Evolutionary conservation across 2,888 invertebrate species (phyloP).

Genomic region (Caenorhabditis sp.): DNA sequence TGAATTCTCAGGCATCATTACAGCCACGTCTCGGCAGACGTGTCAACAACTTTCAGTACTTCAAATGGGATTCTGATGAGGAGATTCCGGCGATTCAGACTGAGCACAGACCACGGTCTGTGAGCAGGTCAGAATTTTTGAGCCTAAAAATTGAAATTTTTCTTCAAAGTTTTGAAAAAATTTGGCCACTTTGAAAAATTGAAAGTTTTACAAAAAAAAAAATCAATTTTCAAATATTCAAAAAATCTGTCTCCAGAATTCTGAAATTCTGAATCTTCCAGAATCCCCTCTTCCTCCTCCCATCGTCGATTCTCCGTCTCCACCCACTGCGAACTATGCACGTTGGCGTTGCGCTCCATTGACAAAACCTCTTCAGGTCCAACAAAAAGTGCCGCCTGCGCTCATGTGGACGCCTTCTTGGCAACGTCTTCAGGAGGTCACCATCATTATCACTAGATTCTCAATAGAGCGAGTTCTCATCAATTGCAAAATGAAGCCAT

Average conservation of each 20-base stretch:
- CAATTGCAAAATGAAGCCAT: neutral
- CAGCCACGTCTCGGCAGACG: slow-evolving; percentile 35
- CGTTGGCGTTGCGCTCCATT: slow-evolving; percentile 39
- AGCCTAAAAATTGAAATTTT: neutral
- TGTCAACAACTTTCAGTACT: slow-evolving; percentile 53
- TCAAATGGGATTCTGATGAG: slow-evolving; percentile 54
- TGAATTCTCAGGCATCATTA: neutral
- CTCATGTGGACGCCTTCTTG: slow-evolving; percentile 48
- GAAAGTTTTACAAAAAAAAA: too few relatives aligned
- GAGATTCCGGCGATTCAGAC: slow-evolving; percentile 20
- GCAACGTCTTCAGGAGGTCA: neutral
- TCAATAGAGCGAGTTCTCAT: neutral
- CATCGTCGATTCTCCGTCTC: neutral
- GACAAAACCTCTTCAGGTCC: slow-evolving; percentile 10
- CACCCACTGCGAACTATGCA: slow-evolving; percentile 39
- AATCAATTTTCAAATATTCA: too few relatives aligned
- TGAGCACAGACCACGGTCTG: slow-evolving; percentile 10
- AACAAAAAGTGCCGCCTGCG: slow-evolving; percentile 51
- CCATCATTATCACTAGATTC: slow-evolving; percentile 1
- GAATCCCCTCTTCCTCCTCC: neutral
- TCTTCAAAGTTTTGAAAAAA: neutral
- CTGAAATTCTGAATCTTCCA: neutral
- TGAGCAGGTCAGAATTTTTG: neutral
- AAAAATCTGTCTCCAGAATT: neutral
- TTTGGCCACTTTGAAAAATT: too few relatives aligned